A percentile compares a stretch with the other conserved stretches of the same genome.
Evolutionary conservation across 2,888 invertebrate species (phyloP).

Genomic region (Cerceris ruficornis): DNA sequence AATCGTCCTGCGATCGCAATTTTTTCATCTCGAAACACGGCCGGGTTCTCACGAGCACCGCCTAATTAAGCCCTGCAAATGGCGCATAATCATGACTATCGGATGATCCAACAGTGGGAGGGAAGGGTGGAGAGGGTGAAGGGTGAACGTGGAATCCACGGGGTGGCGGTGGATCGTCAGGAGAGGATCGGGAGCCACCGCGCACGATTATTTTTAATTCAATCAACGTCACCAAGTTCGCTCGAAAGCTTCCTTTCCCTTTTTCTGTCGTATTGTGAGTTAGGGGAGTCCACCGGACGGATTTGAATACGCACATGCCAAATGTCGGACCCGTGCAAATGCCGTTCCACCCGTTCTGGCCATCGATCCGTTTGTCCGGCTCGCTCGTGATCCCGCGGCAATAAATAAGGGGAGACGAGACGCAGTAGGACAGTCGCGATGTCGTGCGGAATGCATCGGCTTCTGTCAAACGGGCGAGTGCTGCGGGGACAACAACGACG

Average conservation of each 20-base stretch:
- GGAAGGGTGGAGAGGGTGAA: neutral
- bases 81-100: constrained; percentile 63
- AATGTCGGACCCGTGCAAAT: constrained; percentile 61
- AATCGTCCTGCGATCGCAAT: constrained; percentile 54
- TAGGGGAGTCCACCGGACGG: constrained; percentile 65
- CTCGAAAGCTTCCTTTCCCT: constrained; percentile 41
- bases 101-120: constrained; percentile 44
- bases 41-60: constrained; percentile 53
- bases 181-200: constrained; percentile 33
- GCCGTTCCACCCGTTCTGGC: constrained; percentile 52
- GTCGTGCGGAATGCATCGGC: constrained; percentile 79
- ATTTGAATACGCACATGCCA: constrained; percentile 79
- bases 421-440: constrained; percentile 76
- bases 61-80: constrained; percentile 58
- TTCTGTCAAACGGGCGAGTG: constrained; percentile 76
- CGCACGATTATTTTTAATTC: constrained; percentile 74
- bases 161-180: constrained; percentile 40
- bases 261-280: constrained; percentile 61
- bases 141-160: neutral
- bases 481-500: constrained; percentile 43
- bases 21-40: constrained; percentile 42
- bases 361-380: constrained; percentile 70
- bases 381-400: constrained; percentile 73
- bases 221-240: constrained; percentile 68
- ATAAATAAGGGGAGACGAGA: constrained; percentile 78